Base-by-base conservation (phyloP, 2,888 invertebrate genomes). In the Agrilus mali region DNA sequence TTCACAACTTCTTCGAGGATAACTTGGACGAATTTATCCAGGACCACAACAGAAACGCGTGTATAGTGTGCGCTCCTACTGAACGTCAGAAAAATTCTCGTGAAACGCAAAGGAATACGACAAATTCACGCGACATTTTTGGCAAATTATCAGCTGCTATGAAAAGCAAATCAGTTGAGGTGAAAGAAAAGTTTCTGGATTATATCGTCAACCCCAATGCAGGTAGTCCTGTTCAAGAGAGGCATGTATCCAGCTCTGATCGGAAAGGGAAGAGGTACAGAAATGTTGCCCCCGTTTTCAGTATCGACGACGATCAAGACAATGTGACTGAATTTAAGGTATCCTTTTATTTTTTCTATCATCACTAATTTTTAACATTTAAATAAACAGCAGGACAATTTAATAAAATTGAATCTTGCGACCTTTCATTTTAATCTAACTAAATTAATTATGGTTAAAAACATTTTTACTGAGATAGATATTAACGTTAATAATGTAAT, bases 271-370 rank as follows among this genome's bases (percentile, higher is more conserved):
- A 84, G 65, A 76, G 87, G 36, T 92, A 93, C 63, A 77, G 92
- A 53, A 89, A 89, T 68, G 84, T 88, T 43, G 86, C 87, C 1
- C 89, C 92, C 7, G 90, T 95, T 7, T 96, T 96, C 63, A 90
- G 90, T 63, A 92, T 95, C 59, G 92, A 90, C 56, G 94, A 93
- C 60, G 92, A 93, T 62, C 76, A 79, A 50, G 80, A 80, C 57
- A 74, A 72, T 49, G 67, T 72, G 47, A 57, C 67, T 50, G 52
- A 62, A 48, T 50, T 65, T 52, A 62, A 68, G 56, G 70, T 64
- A 50, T 55, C n/a, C n/a, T n/a, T n/a, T 53, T 50, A 22, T 22
- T 22, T 22, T n/a, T n/a, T n/a, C n/a, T n/a, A n/a, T n/a, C n/a
- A n/a, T n/a, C n/a, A n/a, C n/a, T n/a, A n/a, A n/a, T n/a, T n/a